Percentiles rank a stretch among this genome's conserved stretches.
phyloP scores from a whole-genome alignment of 1,140 invertebrate genomes.

The Geopemphigus sp. region DNA sequence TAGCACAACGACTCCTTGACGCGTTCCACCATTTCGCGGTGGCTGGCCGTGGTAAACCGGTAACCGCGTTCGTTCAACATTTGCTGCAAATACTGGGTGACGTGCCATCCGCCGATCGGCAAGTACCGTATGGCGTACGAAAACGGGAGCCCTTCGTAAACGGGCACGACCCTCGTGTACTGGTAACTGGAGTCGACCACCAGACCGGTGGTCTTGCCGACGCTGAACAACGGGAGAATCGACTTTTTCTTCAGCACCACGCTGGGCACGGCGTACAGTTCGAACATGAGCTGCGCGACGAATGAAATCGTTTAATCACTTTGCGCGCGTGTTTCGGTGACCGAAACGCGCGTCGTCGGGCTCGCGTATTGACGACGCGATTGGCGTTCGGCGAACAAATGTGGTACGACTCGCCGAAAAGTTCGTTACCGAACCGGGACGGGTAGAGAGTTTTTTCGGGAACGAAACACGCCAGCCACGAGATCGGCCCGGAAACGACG shows the following conservation, averaged over 20 bases:
- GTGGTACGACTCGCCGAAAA: too few relatives aligned
- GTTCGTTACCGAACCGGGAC: too few relatives aligned
- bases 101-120: constrained; percentile 21
- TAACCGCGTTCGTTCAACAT: constrained; percentile 15
- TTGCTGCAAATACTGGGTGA: not conserved
- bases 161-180: not conserved
- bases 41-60: not conserved
- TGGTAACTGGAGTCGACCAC: constrained; percentile 28
- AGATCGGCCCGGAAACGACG: too few relatives aligned
- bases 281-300: constrained; percentile 27
- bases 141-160: not conserved
- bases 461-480: too few relatives aligned
- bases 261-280: constrained; percentile 6
- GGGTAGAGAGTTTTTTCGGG: too few relatives aligned
- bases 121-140: not conserved
- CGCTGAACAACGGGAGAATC: not conserved
- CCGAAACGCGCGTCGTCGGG: too few relatives aligned
- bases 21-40: not conserved
- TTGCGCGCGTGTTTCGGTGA: too few relatives aligned
- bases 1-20: constrained; percentile 21
- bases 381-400: too few relatives aligned
- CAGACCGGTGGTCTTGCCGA: not conserved
- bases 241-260: not conserved
- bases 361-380: too few relatives aligned
- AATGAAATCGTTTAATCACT: not conserved